Conservation (phyloP, 2,797 vertebrate genomes). For the Taenioides sp. region DNA sequence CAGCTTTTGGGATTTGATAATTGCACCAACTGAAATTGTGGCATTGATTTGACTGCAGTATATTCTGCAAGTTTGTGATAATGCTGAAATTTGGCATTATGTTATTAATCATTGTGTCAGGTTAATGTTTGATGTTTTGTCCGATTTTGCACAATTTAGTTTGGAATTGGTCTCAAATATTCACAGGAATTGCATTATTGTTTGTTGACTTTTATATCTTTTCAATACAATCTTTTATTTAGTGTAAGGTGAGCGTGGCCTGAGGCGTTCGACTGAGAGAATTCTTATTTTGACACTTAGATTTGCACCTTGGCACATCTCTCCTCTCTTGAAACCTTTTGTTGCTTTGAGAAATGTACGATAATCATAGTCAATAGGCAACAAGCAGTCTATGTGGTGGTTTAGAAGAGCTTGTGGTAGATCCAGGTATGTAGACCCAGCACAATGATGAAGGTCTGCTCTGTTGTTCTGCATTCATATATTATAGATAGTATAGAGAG, state of each 20-base stretch:
- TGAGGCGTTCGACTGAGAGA: constrained; percentile 22
- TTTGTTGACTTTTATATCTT: not conserved
- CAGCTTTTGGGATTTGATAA: too few species aligned
- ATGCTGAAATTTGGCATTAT: not conserved
- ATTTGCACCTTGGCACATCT: constrained; percentile 40
- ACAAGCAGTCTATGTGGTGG: constrained; percentile 7
- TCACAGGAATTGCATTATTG: too few species aligned
- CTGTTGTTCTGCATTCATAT: not conserved
- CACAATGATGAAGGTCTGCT: not conserved
- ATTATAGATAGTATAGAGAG: not conserved
- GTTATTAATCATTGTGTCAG: not conserved
- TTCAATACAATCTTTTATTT: constrained; percentile 40
- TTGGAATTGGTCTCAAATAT: not conserved
- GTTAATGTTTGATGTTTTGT: not conserved
- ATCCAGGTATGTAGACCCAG: constrained; percentile 25
- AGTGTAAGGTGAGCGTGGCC: constrained; percentile 33
- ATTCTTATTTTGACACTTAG: constrained; percentile 32
- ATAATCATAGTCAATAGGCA: constrained; percentile 38
- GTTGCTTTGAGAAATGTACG: constrained; percentile 35
- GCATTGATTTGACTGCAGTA: too few species aligned
- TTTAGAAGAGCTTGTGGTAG: constrained; percentile 43
- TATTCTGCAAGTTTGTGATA: not conserved
- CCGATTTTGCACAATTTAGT: not conserved
- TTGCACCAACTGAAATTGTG: too few species aligned
- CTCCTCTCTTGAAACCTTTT: constrained; percentile 30